Evolutionary conservation across 2,797 vertebrate species (phyloP).

Genomic region (Acanthurus tractus): DNA sequence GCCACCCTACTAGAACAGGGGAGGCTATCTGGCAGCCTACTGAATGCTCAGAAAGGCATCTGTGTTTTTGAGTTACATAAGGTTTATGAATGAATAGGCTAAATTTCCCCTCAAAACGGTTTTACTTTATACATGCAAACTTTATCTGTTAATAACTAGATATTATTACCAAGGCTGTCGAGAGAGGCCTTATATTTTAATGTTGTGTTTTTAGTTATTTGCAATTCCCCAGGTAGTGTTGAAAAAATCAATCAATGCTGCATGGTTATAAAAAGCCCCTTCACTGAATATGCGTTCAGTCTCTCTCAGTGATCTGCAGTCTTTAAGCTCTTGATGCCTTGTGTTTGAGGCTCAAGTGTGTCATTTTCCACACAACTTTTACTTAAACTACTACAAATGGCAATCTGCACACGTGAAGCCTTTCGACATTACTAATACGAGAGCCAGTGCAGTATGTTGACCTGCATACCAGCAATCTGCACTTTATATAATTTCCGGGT

Average conservation of each 20-base stretch:
- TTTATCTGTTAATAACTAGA: neutral
- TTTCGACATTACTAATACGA: neutral
- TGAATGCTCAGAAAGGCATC: no score
- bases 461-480: neutral
- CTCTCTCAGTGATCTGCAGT: neutral
- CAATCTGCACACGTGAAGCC: neutral
- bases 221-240: neutral
- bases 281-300: neutral
- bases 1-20: no score
- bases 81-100: no score
- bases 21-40: no score
- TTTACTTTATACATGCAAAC: no score
- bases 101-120: no score
- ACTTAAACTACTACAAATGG: neutral
- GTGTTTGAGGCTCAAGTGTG: slow-evolving; percentile 1
- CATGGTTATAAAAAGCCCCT: neutral
- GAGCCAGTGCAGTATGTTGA: neutral
- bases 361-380: neutral
- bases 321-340: neutral
- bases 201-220: neutral
- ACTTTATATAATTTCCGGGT: neutral
- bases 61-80: no score
- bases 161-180: neutral
- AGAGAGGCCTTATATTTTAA: neutral
- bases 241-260: neutral